Evolutionary conservation across 2,113 vertebrate species (phyloP), one percentile per base, ranked within the genome.

Genomic region (Semnopithecus entellus): DNA sequence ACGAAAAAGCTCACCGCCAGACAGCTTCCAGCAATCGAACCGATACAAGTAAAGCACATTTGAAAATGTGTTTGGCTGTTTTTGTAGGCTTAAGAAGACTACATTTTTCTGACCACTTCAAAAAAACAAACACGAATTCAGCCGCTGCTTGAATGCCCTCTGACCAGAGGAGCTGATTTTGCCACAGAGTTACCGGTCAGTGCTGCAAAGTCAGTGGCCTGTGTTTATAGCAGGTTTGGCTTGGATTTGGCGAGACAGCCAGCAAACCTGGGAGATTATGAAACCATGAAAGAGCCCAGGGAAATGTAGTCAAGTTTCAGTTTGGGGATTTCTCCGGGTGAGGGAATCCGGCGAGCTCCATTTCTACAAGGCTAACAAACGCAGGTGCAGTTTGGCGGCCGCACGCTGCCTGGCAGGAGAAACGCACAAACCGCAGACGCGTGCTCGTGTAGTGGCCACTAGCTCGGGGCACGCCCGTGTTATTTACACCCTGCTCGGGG

Each of bases 1-100:
- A 76, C 8, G 50, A 93, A 97, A 96, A 87, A 94, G 50, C 88
- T 89, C 25, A 48, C 7, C 22, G 79, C 76, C 57, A 43, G 27
- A 40, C 40, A 45, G 35, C 61, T 90, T 66, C 23, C 35, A 72
- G 68, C 86, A 38, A 38, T 1, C 1, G 3, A 90, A 64, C 32
- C 23, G 38, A 52, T 13, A 48, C 10, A 68, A 79, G 8, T 7
- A 55, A 86, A 88, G 76, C 78, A 61, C 92, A n/a, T 32, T 52
- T 38, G 78, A 14, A 78, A 88, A 94, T 43, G 11, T 30, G 40
- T 80, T 94, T 83, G 48, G 38, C 50, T 87, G 43, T 57, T 86
- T 75, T 86, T 55, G 43, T 6, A 3, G 50, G 30, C 70, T 88
- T 86, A 72, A 95, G 91, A 82, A 85, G 40, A 23, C 66, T 61